Base-by-base conservation (phyloP, 2,888 invertebrate genomes). In the Trachelus tabidus region DNA sequence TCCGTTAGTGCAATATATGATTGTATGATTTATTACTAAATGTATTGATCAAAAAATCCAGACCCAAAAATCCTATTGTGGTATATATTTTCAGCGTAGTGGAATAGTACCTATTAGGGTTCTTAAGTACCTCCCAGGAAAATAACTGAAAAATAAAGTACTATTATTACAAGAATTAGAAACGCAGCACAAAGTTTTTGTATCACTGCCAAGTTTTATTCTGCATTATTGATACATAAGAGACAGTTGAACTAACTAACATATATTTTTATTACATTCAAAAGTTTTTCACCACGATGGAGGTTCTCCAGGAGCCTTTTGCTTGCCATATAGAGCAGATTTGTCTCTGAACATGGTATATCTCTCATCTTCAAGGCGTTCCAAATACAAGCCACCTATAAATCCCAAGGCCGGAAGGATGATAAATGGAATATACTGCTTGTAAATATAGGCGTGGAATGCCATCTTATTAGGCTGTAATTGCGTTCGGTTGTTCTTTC, bases 301-400 rank as follows among this genome's bases (percentile, higher is more conserved):
- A 84, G 92, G 89, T 80, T 95, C 95, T 11, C 94, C 95, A 82
- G 94, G 93, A 84, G 94, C 94, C 2, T 94, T 92, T 69, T 89
- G 92, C 79, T 95, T 93, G 34, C 96, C 96, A 89, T 95, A 97
- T 69, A 97, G 92, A 75, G 95, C 94, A 87, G 97, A 97, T 89
- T 95, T 97, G 89, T 97, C 97, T 80, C 97, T 93, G 90, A 95
- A 97, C 83, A 91, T 92, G 0, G 93, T 93, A 94, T 96, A 94
- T 77, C 96, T 93, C 80, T 95, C 92, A 0, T 95, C 95, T 92
- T 97, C 96, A 84, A 94, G 92, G 9, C 92, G 91, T 88, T 97
- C 96, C 77, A 97, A 85, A 83, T 91, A 95, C 85, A 93, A 92
- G 1, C 97, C 97, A 76, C 96, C 80, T 1, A 91, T 87, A 83